Percentiles rank a stretch among this genome's conserved stretches.
Evolutionary conservation across 1,140 invertebrate species (phyloP).

Genomic region (Battus philenor): DNA sequence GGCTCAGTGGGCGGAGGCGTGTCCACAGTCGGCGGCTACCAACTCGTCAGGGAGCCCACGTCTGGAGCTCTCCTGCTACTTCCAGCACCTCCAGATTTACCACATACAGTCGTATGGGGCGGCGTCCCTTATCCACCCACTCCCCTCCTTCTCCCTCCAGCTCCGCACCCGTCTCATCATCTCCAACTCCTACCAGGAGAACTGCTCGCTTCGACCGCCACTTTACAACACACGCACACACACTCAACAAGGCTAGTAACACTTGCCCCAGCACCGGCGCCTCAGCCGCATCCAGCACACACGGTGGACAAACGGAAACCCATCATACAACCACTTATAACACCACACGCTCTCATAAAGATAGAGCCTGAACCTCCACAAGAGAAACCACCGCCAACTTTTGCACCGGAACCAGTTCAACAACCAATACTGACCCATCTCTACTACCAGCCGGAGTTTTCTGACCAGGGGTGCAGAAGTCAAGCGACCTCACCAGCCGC

Average conservation of each 20-base stretch:
- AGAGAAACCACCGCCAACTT: constrained; percentile 54
- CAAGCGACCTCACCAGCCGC: constrained; percentile 75
- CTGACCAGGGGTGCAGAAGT: constrained; percentile 69
- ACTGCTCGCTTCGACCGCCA: constrained; percentile 66
- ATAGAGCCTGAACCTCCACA: constrained; percentile 78
- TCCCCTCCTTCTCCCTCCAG: constrained; percentile 77
- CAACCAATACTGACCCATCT: constrained; percentile 76
- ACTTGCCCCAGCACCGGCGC: constrained; percentile 70
- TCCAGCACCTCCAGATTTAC: constrained; percentile 83
- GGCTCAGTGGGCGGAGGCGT: constrained; percentile 51
- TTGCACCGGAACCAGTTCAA: constrained; percentile 78
- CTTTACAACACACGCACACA: constrained; percentile 77
- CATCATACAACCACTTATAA: constrained; percentile 76
- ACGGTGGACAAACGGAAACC: constrained; percentile 76
- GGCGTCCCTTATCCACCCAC: constrained; percentile 79
- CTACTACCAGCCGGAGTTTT: constrained; percentile 73
- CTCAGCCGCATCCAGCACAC: constrained; percentile 48
- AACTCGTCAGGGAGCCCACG: constrained; percentile 88
- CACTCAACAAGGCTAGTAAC: constrained; percentile 78
- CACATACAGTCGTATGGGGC: constrained; percentile 85
- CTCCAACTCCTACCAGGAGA: constrained; percentile 79
- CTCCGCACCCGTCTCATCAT: constrained; percentile 78
- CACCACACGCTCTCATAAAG: constrained; percentile 79
- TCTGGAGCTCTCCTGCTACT: constrained; percentile 87
- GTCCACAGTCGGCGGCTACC: constrained; percentile 73